Conservation (phyloP, 2,888 invertebrate species). For the Eristalis pertinax region DNA sequence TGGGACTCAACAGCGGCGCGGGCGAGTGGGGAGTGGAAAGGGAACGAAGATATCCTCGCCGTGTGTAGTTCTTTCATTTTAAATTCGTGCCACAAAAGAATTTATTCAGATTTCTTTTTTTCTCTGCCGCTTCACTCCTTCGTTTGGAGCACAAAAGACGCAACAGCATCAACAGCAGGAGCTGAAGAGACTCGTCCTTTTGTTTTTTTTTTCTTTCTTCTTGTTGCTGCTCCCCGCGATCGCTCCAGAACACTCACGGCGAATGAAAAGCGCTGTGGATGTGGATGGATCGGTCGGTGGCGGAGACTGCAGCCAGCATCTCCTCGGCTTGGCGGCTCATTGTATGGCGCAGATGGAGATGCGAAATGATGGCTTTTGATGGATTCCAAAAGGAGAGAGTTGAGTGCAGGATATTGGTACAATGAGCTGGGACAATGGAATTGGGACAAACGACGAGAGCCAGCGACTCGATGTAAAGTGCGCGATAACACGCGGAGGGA, state of each 20-base stretch:
- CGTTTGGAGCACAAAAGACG: constrained; percentile 63
- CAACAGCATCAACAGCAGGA: constrained; percentile 66
- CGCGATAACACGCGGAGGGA: constrained; percentile 26
- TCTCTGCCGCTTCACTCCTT: constrained; percentile 30
- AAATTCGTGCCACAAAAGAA: constrained; percentile 61
- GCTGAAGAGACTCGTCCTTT: constrained; percentile 36
- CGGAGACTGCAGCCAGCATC: constrained; percentile 32
- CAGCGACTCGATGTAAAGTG: constrained; percentile 30
- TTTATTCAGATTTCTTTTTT: constrained; percentile 60
- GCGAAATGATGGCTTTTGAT: constrained; percentile 67
- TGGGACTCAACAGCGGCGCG: no score
- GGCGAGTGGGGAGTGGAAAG: no score
- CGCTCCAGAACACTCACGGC: not conserved
- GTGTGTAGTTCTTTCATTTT: constrained; percentile 55
- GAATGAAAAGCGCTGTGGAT: constrained; percentile 63
- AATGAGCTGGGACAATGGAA: constrained; percentile 65
- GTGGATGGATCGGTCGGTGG: constrained; percentile 1
- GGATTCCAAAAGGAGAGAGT: constrained; percentile 54
- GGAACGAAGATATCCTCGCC: constrained; percentile 21
- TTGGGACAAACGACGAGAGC: constrained; percentile 47
- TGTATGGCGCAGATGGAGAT: constrained; percentile 41
- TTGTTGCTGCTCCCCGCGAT: not conserved
- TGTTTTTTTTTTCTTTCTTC: constrained; percentile 19
- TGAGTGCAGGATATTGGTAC: constrained; percentile 71
- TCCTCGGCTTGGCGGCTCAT: constrained; percentile 27